These are phyloP conservation scores for Amphiura filiformis DNA, from an alignment of 35 echinoderm and acorn worm genomes.

Conservation along the genomic window DNA sequence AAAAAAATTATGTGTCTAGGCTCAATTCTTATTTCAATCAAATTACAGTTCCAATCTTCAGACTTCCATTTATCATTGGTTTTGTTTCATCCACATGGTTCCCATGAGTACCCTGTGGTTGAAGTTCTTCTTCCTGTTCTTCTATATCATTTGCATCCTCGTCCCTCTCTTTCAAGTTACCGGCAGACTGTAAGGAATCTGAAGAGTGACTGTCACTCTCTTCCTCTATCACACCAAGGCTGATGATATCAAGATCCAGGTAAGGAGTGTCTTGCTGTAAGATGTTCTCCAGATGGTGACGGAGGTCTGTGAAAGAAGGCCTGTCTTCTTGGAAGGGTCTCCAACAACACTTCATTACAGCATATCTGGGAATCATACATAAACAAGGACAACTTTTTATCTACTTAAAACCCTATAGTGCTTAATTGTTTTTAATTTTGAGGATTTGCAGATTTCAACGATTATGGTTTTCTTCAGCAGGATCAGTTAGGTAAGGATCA, in stretches of 20 bases:
- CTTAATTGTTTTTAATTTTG: background rate
- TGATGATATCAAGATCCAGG: conserved; percentile 39
- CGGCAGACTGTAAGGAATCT: too few species aligned
- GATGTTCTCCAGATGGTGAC: conserved; percentile 73
- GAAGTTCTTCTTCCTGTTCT: too few species aligned
- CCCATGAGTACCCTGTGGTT: too few species aligned
- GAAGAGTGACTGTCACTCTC: background rate
- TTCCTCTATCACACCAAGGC: background rate
- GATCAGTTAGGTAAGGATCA: background rate
- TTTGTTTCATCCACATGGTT: too few species aligned
- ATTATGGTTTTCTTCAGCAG: background rate
- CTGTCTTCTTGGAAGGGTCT: conserved; percentile 66
- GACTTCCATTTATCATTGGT: too few species aligned
- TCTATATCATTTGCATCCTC: too few species aligned
- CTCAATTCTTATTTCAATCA: too few species aligned
- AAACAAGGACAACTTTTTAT: background rate
- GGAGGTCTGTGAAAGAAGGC: conserved; percentile 77
- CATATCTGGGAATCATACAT: conserved; percentile 45
- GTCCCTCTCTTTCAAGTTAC: too few species aligned
- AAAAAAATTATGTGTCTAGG: too few species aligned
- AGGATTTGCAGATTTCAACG: background rate
- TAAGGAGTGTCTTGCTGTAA: conserved; percentile 86
- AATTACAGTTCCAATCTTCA: too few species aligned
- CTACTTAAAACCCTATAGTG: background rate
- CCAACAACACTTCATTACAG: conserved; percentile 82